Percentiles rank a stretch among this genome's conserved stretches.
Evolutionary conservation across 2,113 vertebrate species (phyloP).

Genomic region (Hippoglossus stenolepis): DNA sequence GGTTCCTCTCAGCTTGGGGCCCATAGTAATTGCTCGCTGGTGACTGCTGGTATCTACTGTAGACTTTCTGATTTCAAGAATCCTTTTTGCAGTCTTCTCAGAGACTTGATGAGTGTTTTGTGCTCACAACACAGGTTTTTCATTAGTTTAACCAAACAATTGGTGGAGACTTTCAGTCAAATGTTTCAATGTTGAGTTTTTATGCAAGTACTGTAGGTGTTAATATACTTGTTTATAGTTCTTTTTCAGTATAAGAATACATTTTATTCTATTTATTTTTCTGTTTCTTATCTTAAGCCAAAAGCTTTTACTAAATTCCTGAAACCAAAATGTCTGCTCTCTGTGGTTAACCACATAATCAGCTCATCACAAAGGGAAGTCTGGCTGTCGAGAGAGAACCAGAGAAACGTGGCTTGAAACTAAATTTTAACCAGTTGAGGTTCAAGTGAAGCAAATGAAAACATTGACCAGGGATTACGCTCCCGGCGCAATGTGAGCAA

Average conservation of each 20-base stretch:
- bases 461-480: not conserved
- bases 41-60: too few species aligned
- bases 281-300: not conserved
- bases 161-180: not conserved
- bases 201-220: too few species aligned
- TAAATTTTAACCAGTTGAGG: not conserved
- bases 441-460: constrained; percentile 1
- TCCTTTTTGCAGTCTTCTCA: too few species aligned
- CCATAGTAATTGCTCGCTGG: too few species aligned
- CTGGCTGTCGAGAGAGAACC: not conserved
- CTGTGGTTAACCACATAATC: constrained; percentile 33
- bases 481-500: constrained; percentile 1
- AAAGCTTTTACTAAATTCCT: constrained; percentile 1
- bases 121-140: too few species aligned
- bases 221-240: not conserved
- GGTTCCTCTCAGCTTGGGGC: too few species aligned
- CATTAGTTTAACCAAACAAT: not conserved
- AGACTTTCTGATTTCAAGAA: too few species aligned
- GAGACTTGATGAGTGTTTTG: too few species aligned
- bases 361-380: not conserved
- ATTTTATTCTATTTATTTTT: not conserved
- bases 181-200: too few species aligned
- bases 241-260: not conserved
- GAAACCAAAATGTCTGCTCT: constrained; percentile 13
- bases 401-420: not conserved